Conservation (phyloP, 2,797 vertebrate species). For the Tarsius wallacei region DNA sequence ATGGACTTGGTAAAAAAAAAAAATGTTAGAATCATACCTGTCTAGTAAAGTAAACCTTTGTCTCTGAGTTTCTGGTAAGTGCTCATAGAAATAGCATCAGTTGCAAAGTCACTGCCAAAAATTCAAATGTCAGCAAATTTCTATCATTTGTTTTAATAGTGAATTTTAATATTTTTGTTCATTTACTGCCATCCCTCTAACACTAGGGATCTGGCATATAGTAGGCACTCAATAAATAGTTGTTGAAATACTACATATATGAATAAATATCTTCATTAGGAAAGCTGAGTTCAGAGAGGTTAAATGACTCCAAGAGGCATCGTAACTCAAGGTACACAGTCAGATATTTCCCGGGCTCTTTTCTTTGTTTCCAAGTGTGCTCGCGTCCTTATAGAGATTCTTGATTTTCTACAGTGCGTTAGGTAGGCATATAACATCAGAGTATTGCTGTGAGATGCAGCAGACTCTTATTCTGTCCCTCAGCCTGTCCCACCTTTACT, state of each 20-base stretch:
- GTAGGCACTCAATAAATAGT: slow-evolving; percentile 23
- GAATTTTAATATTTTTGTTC: slow-evolving; percentile 24
- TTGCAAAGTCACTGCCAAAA: not conserved
- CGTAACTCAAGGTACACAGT: not conserved
- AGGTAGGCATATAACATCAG: not conserved
- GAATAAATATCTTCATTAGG: slow-evolving; percentile 19
- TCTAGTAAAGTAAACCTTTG: not conserved
- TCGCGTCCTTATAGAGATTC: not conserved
- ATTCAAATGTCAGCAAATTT: not conserved
- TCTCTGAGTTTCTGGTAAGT: not conserved
- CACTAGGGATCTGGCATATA: not conserved
- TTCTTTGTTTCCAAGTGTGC: not conserved
- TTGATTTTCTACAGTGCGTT: not conserved
- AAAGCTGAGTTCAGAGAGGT: not conserved
- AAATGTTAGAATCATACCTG: not conserved
- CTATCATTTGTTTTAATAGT: not conserved
- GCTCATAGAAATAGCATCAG: not conserved
- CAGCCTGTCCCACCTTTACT: slow-evolving; percentile 46
- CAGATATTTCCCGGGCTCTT: too few relatives aligned
- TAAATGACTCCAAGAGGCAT: not conserved
- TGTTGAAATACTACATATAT: not conserved
- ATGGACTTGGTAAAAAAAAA: not conserved
- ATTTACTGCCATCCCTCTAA: not conserved
- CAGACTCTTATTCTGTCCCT: not conserved
- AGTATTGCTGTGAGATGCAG: not conserved